Evolutionary conservation across 1,140 invertebrate species (phyloP).

Genomic region (Polypedilum pembai): DNA sequence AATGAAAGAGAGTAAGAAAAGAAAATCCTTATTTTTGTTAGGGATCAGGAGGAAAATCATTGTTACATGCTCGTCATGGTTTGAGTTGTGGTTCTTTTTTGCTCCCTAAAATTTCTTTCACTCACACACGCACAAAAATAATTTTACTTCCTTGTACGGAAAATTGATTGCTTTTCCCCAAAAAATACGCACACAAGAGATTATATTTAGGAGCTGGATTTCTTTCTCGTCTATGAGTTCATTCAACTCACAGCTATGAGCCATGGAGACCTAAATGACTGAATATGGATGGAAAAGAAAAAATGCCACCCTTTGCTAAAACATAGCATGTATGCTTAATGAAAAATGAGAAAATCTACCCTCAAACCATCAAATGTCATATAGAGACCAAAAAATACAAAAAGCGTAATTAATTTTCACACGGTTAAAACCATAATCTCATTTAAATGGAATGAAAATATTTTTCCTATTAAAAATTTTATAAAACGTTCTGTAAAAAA

Average conservation of each 20-base stretch:
- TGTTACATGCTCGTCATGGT: neutral
- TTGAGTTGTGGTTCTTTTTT: neutral
- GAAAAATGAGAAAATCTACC: neutral
- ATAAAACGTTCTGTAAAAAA: neutral
- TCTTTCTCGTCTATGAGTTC: conserved; percentile 8
- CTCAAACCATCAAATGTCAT: neutral
- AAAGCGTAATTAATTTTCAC: neutral
- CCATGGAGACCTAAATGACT: conserved; percentile 9
- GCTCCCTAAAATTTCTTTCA: neutral
- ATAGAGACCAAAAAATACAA: neutral
- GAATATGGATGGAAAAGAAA: neutral
- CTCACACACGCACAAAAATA: neutral
- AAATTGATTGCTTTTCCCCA: too few relatives aligned
- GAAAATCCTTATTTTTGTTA: conserved; percentile 19
- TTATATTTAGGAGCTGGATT: neutral
- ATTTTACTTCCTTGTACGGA: too few relatives aligned
- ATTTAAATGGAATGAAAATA: neutral
- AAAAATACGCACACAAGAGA: too few relatives aligned
- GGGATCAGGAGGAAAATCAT: neutral
- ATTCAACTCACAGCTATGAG: conserved; percentile 4
- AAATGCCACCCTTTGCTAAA: neutral
- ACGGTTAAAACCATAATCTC: neutral
- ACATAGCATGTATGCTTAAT: neutral
- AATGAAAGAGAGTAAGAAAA: neutral
- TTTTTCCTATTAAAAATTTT: neutral